phyloP scores from a whole-genome alignment of 2,797 vertebrate species.

The Fistularia commersonii region DNA sequence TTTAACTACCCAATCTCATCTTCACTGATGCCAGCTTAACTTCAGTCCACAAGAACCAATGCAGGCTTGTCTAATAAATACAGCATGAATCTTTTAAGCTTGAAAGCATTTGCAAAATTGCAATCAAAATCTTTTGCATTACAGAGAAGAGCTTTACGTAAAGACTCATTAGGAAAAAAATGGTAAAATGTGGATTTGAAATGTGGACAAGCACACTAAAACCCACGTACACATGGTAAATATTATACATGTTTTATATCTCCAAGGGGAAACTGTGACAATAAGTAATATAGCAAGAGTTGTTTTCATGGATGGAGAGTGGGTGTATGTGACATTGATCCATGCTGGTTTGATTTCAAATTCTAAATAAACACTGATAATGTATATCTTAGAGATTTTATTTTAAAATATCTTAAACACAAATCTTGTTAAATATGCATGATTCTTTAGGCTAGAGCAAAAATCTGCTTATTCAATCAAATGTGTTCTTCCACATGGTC shows the following conservation, averaged over 20 bases:
- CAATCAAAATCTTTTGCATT: constrained; percentile 6
- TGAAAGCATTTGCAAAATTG: constrained; percentile 6
- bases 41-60: constrained; percentile 24
- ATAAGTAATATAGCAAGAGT: constrained; percentile 10
- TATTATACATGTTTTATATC: constrained; percentile 4
- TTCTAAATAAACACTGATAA: too few relatives aligned
- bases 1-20: constrained; percentile 44
- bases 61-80: constrained; percentile 1
- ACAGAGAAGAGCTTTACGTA: background rate
- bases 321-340: constrained; percentile 17
- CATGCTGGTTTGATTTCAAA: background rate
- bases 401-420: too few relatives aligned
- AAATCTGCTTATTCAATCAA: too few relatives aligned
- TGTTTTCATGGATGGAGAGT: constrained; percentile 13
- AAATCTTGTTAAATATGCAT: too few relatives aligned
- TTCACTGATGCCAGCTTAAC: constrained; percentile 33
- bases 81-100: too few relatives aligned
- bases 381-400: too few relatives aligned
- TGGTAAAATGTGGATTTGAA: too few relatives aligned
- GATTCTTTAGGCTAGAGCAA: too few relatives aligned
- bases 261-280: constrained; percentile 10
- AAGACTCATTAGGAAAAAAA: too few relatives aligned
- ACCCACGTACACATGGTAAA: too few relatives aligned
- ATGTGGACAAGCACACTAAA: too few relatives aligned
- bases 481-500: too few relatives aligned